phyloP scores from a whole-genome alignment of 2,797 vertebrate species.

The Dendrocincla fuliginosa region DNA sequence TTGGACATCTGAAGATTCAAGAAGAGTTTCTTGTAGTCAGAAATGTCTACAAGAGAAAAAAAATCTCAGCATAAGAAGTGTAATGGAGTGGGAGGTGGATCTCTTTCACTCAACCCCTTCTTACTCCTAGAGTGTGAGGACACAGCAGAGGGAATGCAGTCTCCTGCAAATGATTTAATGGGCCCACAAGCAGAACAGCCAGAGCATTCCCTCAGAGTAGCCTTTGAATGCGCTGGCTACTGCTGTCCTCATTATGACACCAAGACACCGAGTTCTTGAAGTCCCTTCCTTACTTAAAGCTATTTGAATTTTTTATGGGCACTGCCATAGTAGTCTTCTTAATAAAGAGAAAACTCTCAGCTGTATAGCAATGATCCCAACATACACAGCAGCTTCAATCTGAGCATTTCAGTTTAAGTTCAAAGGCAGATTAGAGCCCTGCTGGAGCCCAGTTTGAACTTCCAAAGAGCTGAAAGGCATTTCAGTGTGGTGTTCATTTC shows the following conservation, averaged over 20 bases:
- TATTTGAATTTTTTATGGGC: not conserved
- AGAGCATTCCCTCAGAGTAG: not conserved
- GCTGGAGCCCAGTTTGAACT: not conserved
- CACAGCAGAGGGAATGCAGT: not conserved
- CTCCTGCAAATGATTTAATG: not conserved
- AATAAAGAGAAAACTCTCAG: not conserved
- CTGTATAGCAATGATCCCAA: not conserved
- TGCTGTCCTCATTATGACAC: not conserved
- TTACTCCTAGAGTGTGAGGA: not conserved
- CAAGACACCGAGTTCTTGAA: not conserved
- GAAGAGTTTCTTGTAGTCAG: not conserved
- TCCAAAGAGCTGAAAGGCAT: not conserved
- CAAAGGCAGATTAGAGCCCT: constrained; percentile 25
- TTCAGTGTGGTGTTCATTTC: not conserved
- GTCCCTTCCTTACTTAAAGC: not conserved
- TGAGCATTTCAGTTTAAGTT: not conserved
- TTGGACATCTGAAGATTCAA: not conserved
- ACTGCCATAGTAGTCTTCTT: not conserved
- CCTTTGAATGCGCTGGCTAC: not conserved
- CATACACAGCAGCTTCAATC: not conserved
- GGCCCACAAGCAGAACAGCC: not conserved
- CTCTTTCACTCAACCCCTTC: not conserved
- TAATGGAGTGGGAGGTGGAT: not conserved
- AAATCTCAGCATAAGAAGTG: not conserved
- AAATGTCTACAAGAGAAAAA: not conserved